These are phyloP conservation scores for Caenorhabditis sinica DNA, from an alignment of 2,888 invertebrate species.

Conservation along the genomic window DNA sequence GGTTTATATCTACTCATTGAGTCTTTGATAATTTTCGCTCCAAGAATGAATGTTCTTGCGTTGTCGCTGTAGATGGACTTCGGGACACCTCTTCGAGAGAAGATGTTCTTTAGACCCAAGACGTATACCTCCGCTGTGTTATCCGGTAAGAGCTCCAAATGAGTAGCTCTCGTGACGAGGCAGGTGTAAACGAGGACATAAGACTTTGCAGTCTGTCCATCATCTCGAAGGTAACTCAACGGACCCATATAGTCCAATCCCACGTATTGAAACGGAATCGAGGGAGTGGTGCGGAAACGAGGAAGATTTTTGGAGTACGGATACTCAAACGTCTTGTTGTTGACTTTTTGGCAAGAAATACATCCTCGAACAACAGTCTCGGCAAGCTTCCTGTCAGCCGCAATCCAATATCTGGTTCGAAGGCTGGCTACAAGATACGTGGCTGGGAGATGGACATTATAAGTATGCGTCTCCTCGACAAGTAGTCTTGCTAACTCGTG, in stretches of 20 bases:
- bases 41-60: background rate
- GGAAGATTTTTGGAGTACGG: background rate
- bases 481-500: background rate
- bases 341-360: background rate
- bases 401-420: background rate
- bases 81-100: conserved; percentile 3
- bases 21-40: background rate
- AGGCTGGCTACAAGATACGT: background rate
- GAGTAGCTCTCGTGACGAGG: background rate
- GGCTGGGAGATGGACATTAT: background rate
- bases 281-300: background rate
- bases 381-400: background rate
- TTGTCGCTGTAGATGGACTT: background rate
- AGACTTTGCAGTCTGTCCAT: background rate
- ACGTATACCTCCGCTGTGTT: background rate
- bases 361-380: background rate
- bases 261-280: background rate
- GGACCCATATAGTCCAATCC: background rate
- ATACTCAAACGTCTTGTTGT: background rate
- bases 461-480: background rate
- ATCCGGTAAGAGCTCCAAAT: background rate
- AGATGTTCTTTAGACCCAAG: background rate
- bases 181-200: conserved; percentile 12
- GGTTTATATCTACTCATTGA: background rate
- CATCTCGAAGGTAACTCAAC: background rate